These are phyloP conservation scores for Saccostrea cuccullata DNA, from an alignment of 1,140 invertebrate genomes.

Conservation along the genomic window DNA sequence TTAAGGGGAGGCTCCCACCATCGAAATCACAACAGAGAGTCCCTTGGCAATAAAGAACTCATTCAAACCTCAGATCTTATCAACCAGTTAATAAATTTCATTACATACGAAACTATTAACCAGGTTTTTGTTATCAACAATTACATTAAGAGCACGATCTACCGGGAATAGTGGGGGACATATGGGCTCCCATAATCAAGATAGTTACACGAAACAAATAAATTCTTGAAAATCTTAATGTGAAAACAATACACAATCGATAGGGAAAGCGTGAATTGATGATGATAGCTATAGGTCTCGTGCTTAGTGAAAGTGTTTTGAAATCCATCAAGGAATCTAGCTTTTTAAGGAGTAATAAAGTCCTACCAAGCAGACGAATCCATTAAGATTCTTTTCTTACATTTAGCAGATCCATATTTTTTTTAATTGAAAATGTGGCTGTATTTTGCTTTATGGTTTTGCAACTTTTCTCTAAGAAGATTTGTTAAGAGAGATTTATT, in stretches of 20 bases:
- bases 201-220: background rate
- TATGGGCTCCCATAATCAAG: background rate
- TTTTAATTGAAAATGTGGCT: background rate
- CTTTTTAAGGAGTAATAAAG: background rate
- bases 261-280: background rate
- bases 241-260: background rate
- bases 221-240: background rate
- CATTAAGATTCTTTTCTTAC: background rate
- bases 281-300: background rate
- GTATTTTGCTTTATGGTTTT: background rate
- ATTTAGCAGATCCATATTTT: background rate
- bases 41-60: background rate
- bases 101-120: constrained; percentile 20
- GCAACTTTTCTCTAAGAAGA: background rate
- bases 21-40: background rate
- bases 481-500: background rate
- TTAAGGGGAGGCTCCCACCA: background rate
- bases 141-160: background rate
- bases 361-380: background rate
- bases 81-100: background rate
- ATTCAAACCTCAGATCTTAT: background rate
- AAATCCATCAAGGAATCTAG: background rate
- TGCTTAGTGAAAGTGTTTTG: background rate
- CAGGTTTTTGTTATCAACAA: background rate
- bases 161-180: background rate